Conservation (phyloP, 2,797 vertebrate species). For the Trichosurus vulpecula region DNA sequence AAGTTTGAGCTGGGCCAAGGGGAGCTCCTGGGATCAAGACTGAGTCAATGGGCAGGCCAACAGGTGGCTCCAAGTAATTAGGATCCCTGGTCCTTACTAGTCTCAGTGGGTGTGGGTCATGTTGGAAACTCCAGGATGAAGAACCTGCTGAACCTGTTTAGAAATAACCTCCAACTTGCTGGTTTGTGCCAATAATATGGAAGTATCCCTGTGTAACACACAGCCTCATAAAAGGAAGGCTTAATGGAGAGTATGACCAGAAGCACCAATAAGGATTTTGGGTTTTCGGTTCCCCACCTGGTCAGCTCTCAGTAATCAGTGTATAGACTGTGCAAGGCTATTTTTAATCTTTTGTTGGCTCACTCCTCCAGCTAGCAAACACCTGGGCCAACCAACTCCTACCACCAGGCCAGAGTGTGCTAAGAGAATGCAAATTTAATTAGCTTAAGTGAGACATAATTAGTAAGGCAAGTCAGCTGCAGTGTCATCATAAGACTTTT, state of each 20-base stretch:
- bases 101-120: slow-evolving; percentile 15
- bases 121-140: slow-evolving; percentile 34
- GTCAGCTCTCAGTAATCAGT: slow-evolving; percentile 30
- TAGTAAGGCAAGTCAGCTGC: not conserved
- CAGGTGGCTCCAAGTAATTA: slow-evolving; percentile 40
- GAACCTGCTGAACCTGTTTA: slow-evolving; percentile 64
- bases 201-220: slow-evolving; percentile 8
- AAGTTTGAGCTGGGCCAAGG: not conserved
- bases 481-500: not conserved
- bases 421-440: not conserved
- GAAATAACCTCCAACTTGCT: slow-evolving; percentile 53
- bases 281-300: not conserved
- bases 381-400: slow-evolving; percentile 29
- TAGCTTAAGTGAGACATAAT: not conserved
- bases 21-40: not conserved
- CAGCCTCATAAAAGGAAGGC: slow-evolving; percentile 10
- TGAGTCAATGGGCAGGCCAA: not conserved
- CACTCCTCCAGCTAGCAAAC: slow-evolving; percentile 1
- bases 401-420: not conserved
- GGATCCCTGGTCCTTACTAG: slow-evolving; percentile 46
- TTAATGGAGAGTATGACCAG: not conserved
- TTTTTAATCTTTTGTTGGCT: not conserved
- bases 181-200: slow-evolving; percentile 37
- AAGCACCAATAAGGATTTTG: not conserved
- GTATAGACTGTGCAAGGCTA: not conserved